These are phyloP conservation scores for Lottia scabra DNA, from an alignment of 2,888 invertebrate species.

Conservation along the genomic window DNA sequence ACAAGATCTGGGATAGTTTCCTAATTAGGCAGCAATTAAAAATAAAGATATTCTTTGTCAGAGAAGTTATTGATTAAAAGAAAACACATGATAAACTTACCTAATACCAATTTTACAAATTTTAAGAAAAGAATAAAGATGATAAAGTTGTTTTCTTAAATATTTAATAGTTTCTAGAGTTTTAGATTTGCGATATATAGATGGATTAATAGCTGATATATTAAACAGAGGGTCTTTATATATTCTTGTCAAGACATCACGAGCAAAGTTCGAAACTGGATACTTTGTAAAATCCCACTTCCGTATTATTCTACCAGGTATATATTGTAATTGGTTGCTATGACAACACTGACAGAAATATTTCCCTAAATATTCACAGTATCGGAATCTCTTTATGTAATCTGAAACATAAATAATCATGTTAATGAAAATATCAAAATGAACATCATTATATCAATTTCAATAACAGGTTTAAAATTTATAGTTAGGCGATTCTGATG, in stretches of 20 bases:
- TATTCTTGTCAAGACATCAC: conserved; percentile 82
- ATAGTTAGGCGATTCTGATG: too few relatives aligned
- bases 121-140: conserved; percentile 80
- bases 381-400: conserved; percentile 78
- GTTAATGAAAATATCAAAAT: too few relatives aligned
- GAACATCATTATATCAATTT: too few relatives aligned
- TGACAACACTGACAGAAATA: conserved; percentile 91
- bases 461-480: too few relatives aligned
- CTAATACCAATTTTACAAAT: conserved; percentile 78
- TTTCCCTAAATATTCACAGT: conserved; percentile 86
- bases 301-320: conserved; percentile 72
- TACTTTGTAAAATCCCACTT: conserved; percentile 76
- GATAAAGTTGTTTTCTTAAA: conserved; percentile 77
- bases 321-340: conserved; percentile 79
- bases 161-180: conserved; percentile 75
- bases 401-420: conserved; percentile 3
- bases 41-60: too few relatives aligned
- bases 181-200: conserved; percentile 77
- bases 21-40: too few relatives aligned
- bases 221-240: conserved; percentile 82
- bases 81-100: too few relatives aligned
- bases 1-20: too few relatives aligned
- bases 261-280: conserved; percentile 86
- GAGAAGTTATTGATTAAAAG: too few relatives aligned
- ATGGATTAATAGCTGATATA: conserved; percentile 79